These are phyloP conservation scores for Ellobius talpinus DNA, from an alignment of 2,113 vertebrate species.

Conservation along the genomic window DNA sequence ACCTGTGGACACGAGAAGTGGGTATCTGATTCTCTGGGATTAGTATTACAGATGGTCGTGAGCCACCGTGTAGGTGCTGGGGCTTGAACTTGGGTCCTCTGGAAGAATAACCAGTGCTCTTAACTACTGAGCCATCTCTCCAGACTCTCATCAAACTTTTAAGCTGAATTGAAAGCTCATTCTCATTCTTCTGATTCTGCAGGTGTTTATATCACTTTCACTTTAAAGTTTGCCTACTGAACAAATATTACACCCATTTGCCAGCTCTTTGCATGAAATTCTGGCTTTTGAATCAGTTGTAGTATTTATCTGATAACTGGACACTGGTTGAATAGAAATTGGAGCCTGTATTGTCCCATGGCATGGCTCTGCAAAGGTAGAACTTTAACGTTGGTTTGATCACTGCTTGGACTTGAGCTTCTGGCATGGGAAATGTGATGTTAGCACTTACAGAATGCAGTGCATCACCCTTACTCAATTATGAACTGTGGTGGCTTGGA, in stretches of 20 bases:
- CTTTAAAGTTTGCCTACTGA: neutral
- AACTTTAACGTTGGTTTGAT: neutral
- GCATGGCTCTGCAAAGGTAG: neutral
- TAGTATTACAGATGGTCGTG: neutral
- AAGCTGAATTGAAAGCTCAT: neutral
- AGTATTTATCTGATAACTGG: neutral
- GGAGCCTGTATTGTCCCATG: neutral
- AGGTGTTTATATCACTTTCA: neutral
- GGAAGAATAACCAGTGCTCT: neutral
- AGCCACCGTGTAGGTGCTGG: neutral
- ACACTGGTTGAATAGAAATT: neutral
- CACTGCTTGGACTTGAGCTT: neutral
- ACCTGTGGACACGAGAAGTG: neutral
- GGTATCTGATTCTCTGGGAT: neutral
- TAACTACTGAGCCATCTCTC: neutral
- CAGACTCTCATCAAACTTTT: neutral
- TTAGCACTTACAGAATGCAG: neutral
- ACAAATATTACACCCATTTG: neutral
- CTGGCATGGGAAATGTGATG: neutral
- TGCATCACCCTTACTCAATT: neutral
- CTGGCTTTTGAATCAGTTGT: neutral
- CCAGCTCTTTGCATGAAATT: neutral
- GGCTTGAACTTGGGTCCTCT: neutral
- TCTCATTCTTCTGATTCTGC: neutral
- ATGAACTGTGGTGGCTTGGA: neutral